Base-by-base conservation (phyloP, 2,888 invertebrate genomes). In the Seladonia tumulorum region DNA sequence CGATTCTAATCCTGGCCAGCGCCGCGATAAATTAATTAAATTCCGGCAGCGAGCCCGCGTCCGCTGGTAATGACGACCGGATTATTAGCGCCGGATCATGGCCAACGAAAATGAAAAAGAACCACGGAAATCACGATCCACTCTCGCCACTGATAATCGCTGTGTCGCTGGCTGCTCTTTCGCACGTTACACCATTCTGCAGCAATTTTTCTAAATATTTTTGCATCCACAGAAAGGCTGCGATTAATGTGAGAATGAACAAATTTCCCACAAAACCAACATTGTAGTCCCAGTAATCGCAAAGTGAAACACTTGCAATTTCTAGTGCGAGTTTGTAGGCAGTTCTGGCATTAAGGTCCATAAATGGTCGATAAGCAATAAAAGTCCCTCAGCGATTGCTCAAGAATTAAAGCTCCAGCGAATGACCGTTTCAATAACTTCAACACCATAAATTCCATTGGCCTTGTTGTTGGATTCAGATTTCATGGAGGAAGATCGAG, bases 1-100 rank as follows among this genome's bases (percentile, higher is more conserved):
- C 84, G 71, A 83, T 85, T 86, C 78, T 79, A 81, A 89, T 88
- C 47, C 77, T 10, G 42, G 39, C 29, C 72, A 25, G 16, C 47
- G 49, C 53, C 42, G 49, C 71, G 57, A 84, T 87, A 84, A 87
- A 87, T 84, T 75, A 87, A 84, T 87, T 84, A 84, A 80, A 79
- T 77, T 39, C 77, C 57, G 70, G 63, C 68, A 81, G 75, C 74
- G 78, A 60, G 29, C 25, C 47, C 68, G 39, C 68, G 53, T 39
- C 57, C 75, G 60, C 47, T 49, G 79, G 35, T 73, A 53, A 80
- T 70, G 57, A 79, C 60, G 12, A 42, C 35, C 22, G 74, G n/a
- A n/a, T 60, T 35, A 35, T 66, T 66, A 66, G 66, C 66, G 66
- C 35, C 35, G 60, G 60, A 63, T 63, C 60, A 35, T 29, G 35